Base-by-base conservation (phyloP, 2,797 vertebrate genomes). In the Hozukius guyotensis region DNA sequence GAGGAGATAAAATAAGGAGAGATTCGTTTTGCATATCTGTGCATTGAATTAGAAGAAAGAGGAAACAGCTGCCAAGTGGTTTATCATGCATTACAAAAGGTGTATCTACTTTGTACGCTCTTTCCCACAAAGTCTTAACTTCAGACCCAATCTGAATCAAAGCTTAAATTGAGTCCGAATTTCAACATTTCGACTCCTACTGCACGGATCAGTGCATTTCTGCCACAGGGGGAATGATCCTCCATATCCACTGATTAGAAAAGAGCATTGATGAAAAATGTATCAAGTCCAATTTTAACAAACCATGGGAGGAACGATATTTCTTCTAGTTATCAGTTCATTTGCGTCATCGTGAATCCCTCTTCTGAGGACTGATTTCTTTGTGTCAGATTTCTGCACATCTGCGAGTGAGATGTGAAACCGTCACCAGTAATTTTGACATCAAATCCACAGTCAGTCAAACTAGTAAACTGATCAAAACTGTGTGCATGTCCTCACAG, bases 201-300 rank as follows among this genome's bases (percentile, higher is more conserved):
- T 55, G 63, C 60, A 69, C 36, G 82, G n/a, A 85, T 80, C 70
- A 64, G 24, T 57, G 63, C 9, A 60, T 52, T 69, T 61, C 25
- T 64, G 38, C 56, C 56, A 72, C 10, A 27, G 32, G 38, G 22
- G 2, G 31, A 42, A 82, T 18, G 11, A 78, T 32, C 64, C 25
- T 60, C 22, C 55, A 73, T 49, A 46, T 84, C 62, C 18, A 16
- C 71, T 65, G 63, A 87, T 80, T 78, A 38, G 22, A 60, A 71
- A 70, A 12, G 62, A 63, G 8, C 16, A 60, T 32, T 1, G n/a
- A 80, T 85, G 14, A 75, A 81, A 83, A 18, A 77, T 56, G 4
- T 16, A 80, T 59, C 31, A 46, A 61, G 56, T 60, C 42, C 32
- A 53, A 71, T 72, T 76, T 75, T 22, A 38, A 79, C 61, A 61